Base-by-base conservation (phyloP, 2,888 invertebrate genomes). In the Acheta domesticus region DNA sequence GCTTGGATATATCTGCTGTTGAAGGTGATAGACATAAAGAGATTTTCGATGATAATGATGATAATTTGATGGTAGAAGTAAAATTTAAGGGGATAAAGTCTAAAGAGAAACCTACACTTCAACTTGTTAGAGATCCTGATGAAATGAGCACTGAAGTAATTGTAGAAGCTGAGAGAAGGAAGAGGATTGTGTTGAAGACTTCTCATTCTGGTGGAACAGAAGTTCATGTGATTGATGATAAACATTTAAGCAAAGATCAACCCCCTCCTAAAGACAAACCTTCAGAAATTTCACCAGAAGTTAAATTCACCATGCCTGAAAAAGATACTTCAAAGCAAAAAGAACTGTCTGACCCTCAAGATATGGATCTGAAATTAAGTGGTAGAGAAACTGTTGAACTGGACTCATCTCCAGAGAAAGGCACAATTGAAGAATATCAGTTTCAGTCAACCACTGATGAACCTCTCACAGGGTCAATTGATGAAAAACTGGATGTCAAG, bases 111-210 rank as follows among this genome's bases (percentile, higher is more conserved):
- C 14, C 62, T 62, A 36, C 8, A 36, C 36, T 36, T 36, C 36
- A 36, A 8, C 8, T 36, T 8, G 91, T 95, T 85, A 91, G 93
- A 1, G 94, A 95, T 85, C 95, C 95, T 0, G 94, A 94, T 85
- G 93, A 94, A 85, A 93, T 94, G 2, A 94, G 93, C 0, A 95
- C 94, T 0, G 93, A 94, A 87, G 93, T 94, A 4, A 90, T 93
- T n/a, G 91, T 93, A 0, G 94, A 94, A 84, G 91, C 94, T 21
- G 94, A 95, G 85, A 95, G 95, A 8, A 93, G 93, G 0, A 94
- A 93, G 84, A 89, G 93, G 83, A 94, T 95, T 80, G 92, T 95
- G 0, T 92, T 90, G 82, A 94, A 93, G 86, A 85, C 93, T 11
- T 90, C 93, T 79, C 90, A 91, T n/a, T 36, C 8, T 36, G 36